A percentile compares a stretch with the other conserved stretches of the same genome.
Evolutionary conservation across 2,888 invertebrate species (phyloP).

Genomic region (Tipula helvola): DNA sequence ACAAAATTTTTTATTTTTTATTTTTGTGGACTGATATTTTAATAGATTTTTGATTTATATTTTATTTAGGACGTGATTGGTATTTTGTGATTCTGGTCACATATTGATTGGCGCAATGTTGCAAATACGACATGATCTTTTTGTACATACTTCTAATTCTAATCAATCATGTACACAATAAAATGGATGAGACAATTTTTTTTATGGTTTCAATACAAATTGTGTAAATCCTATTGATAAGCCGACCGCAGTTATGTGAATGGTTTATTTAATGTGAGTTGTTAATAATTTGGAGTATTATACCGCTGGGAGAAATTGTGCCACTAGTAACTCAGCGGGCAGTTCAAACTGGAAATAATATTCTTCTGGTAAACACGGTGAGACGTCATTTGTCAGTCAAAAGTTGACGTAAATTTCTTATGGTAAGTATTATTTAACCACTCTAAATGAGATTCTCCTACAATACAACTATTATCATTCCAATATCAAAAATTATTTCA

Average conservation of each 20-base stretch:
- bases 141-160: not conserved
- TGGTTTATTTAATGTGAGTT: too few relatives aligned
- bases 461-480: too few relatives aligned
- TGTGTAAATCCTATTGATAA: not conserved
- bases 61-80: not conserved
- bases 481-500: too few relatives aligned
- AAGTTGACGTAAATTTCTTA: too few relatives aligned
- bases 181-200: not conserved
- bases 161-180: not conserved
- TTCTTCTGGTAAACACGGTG: too few relatives aligned
- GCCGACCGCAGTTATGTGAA: not conserved
- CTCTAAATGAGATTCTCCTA: too few relatives aligned
- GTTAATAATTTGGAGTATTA: too few relatives aligned
- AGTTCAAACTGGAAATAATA: too few relatives aligned
- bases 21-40: not conserved
- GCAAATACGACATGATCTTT: not conserved
- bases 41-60: not conserved
- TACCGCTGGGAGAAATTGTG: too few relatives aligned
- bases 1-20: not conserved
- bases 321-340: too few relatives aligned
- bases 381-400: too few relatives aligned
- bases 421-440: too few relatives aligned
- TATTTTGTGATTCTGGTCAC: not conserved
- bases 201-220: not conserved
- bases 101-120: not conserved